Percentiles rank a stretch among this genome's conserved stretches.
phyloP scores from a whole-genome alignment of 2,888 invertebrate species.

The Craniophora ligustri region DNA sequence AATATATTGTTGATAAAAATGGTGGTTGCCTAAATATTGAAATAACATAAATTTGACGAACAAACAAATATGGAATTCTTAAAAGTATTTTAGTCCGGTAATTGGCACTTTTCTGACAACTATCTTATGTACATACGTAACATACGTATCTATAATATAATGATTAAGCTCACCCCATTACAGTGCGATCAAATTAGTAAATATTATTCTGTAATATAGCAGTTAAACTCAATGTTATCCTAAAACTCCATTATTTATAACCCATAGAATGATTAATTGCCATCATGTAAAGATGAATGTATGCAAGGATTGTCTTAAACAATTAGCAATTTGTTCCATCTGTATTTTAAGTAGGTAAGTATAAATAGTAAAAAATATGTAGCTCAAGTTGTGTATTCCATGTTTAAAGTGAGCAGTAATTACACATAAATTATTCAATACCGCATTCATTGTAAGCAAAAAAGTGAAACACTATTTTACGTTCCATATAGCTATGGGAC shows the following conservation, averaged over 20 bases:
- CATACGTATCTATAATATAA: no score
- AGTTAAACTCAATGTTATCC: slow-evolving; percentile 17
- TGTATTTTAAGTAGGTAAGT: slow-evolving; percentile 49
- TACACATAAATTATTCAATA: slow-evolving; percentile 63
- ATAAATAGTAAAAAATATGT: slow-evolving; percentile 47
- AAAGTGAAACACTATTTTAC: slow-evolving; percentile 39
- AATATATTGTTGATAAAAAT: no score
- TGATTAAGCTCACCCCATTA: background rate
- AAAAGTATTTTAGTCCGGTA: no score
- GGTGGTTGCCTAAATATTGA: no score
- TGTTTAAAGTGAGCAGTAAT: slow-evolving; percentile 50
- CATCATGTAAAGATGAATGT: slow-evolving; percentile 41
- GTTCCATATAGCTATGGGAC: slow-evolving; percentile 37
- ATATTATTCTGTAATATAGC: no score
- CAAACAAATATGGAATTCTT: no score
- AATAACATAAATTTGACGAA: no score
- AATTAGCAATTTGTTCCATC: slow-evolving; percentile 57
- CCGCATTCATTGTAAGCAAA: slow-evolving; percentile 37
- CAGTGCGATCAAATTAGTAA: background rate
- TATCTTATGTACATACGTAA: no score
- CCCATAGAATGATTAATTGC: slow-evolving; percentile 48
- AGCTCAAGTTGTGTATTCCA: slow-evolving; percentile 50
- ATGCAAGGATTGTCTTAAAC: slow-evolving; percentile 46
- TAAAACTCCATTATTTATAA: slow-evolving; percentile 36
- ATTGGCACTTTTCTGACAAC: no score